These are phyloP conservation scores for Pseudoatta argentina DNA, from an alignment of 1,140 invertebrate genomes.

Conservation along the genomic window DNA sequence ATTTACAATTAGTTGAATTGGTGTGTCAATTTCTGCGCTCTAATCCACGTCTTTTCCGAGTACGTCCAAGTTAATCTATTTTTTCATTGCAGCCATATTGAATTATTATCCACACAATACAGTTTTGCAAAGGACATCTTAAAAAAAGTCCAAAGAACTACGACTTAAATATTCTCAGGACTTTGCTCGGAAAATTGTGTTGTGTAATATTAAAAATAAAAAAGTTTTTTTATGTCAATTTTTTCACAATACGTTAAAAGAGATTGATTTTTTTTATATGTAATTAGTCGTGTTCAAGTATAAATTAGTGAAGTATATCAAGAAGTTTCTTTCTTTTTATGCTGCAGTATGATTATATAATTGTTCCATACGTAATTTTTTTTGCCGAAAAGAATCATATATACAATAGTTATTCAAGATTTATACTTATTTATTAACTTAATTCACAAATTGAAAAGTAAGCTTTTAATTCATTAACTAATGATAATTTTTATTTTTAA, in stretches of 20 bases:
- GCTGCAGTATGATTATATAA: background rate
- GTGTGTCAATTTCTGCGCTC: constrained; percentile 61
- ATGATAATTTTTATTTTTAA: background rate
- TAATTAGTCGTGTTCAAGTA: background rate
- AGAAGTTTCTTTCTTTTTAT: background rate
- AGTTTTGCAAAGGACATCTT: too few species aligned
- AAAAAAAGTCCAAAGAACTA: too few species aligned
- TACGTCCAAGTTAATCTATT: constrained; percentile 60
- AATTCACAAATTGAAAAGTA: background rate
- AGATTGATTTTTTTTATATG: background rate
- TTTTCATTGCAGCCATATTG: background rate
- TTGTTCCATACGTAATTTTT: too few species aligned
- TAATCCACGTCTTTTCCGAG: constrained; percentile 61
- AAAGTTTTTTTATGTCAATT: background rate
- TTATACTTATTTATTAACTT: background rate
- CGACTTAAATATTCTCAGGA: too few species aligned
- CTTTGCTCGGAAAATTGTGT: too few species aligned
- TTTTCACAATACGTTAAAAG: background rate
- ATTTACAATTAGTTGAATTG: constrained; percentile 37
- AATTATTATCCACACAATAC: background rate
- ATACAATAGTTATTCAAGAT: background rate
- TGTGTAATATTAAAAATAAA: background rate
- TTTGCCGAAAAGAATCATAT: too few species aligned
- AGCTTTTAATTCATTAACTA: background rate
- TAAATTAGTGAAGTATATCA: background rate